Percentiles rank a stretch among this genome's conserved stretches.
Conservation (phyloP, 92 coral and sea anemone genomes). For the Bergia sp. region DNA sequence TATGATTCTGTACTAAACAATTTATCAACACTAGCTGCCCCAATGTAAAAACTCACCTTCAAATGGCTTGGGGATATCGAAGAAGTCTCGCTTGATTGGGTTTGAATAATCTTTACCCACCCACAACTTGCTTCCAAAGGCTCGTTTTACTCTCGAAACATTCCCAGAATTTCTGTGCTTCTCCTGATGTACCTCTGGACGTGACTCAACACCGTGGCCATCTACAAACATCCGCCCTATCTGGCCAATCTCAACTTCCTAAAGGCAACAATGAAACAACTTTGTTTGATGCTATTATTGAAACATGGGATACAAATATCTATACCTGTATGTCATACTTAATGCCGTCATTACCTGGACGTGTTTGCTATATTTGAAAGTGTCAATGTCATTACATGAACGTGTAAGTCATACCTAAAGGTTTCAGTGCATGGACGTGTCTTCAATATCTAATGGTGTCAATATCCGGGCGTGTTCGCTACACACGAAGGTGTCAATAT, state of each 20-base stretch:
- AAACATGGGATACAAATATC: background rate
- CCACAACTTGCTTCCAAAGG: slow-evolving; percentile 80
- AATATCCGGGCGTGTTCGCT: background rate
- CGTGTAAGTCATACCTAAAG: too few species aligned
- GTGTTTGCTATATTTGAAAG: too few species aligned
- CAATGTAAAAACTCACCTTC: slow-evolving; percentile 66
- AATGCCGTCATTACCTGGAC: background rate
- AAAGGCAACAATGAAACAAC: background rate
- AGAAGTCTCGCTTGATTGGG: slow-evolving; percentile 89
- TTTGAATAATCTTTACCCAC: slow-evolving; percentile 96
- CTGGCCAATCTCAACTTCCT: slow-evolving; percentile 85
- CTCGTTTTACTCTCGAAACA: slow-evolving; percentile 18
- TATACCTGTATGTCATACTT: background rate
- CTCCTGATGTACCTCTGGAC: slow-evolving; percentile 31
- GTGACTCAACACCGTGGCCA: slow-evolving; percentile 56
- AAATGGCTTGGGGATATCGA: slow-evolving; percentile 74
- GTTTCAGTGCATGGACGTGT: too few species aligned
- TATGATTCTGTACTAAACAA: too few species aligned
- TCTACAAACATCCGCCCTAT: slow-evolving; percentile 78
- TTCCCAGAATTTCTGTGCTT: slow-evolving; percentile 13
- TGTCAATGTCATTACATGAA: too few species aligned
- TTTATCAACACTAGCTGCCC: background rate
- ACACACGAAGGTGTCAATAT: background rate
- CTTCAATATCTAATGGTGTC: too few species aligned
- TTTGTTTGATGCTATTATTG: background rate